Conservation (phyloP, 1,140 invertebrate species). For the Proctacanthus coquilletti region DNA sequence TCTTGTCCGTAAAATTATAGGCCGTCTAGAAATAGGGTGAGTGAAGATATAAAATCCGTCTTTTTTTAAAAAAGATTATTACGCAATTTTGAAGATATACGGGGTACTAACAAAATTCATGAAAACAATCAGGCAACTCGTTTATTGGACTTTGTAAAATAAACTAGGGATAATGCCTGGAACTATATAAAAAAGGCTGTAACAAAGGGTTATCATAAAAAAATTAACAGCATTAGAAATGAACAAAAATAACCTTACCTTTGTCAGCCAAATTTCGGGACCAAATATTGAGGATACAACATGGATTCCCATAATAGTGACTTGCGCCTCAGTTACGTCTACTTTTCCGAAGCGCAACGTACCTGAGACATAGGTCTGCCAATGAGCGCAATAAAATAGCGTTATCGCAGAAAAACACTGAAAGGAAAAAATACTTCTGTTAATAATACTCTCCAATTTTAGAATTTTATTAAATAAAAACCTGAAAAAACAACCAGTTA, state of each 20-base stretch:
- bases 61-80: too few relatives aligned
- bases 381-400: conserved; percentile 96
- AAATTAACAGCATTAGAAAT: conserved; percentile 15
- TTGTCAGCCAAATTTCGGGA: conserved; percentile 64
- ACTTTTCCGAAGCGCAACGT: conserved; percentile 84
- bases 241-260: conserved; percentile 39
- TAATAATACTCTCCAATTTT: neutral
- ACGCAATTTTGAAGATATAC: too few relatives aligned
- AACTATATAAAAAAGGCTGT: too few relatives aligned
- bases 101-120: too few relatives aligned
- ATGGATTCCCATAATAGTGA: conserved; percentile 81
- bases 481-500: conserved; percentile 85
- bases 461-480: conserved; percentile 11
- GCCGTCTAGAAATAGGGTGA: too few relatives aligned
- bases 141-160: too few relatives aligned
- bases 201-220: too few relatives aligned
- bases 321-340: conserved; percentile 97
- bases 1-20: too few relatives aligned
- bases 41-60: too few relatives aligned
- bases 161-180: too few relatives aligned
- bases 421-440: conserved; percentile 15
- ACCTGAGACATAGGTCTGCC: conserved; percentile 97
- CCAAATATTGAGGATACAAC: conserved; percentile 78
- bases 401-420: conserved; percentile 84
- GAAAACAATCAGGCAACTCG: too few relatives aligned